phyloP scores from a whole-genome alignment of 2,797 vertebrate genomes.

The Scomberomorus guttatus region DNA sequence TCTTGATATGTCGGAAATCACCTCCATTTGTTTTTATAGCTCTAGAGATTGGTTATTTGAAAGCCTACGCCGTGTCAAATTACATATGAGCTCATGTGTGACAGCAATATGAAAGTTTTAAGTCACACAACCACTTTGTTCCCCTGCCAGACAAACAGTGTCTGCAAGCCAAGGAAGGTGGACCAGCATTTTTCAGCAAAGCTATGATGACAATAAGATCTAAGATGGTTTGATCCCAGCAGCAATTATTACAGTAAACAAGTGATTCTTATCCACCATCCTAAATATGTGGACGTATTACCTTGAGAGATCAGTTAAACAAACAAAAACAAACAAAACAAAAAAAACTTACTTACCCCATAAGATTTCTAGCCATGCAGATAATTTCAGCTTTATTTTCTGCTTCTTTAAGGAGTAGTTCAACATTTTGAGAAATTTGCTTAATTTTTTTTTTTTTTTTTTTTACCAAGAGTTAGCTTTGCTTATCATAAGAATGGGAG shows the following conservation, averaged over 20 bases:
- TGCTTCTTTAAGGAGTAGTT: too few relatives aligned
- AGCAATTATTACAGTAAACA: background rate
- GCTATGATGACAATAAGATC: background rate
- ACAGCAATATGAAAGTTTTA: conserved; percentile 7
- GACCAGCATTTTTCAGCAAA: background rate
- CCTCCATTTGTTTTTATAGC: conserved; percentile 70
- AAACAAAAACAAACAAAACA: too few relatives aligned
- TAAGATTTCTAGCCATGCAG: too few relatives aligned
- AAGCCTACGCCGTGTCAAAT: conserved; percentile 41
- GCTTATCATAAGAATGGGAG: too few relatives aligned
- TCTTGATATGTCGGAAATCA: conserved; percentile 72
- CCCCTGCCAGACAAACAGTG: conserved; percentile 16
- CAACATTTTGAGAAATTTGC: too few relatives aligned
- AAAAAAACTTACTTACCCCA: too few relatives aligned
- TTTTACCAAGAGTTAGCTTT: too few relatives aligned
- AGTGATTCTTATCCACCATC: too few relatives aligned
- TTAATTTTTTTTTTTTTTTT: too few relatives aligned
- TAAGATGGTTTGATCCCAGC: background rate
- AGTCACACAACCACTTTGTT: conserved; percentile 20
- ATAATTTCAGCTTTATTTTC: too few relatives aligned
- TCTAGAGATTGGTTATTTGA: conserved; percentile 50
- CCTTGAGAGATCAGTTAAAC: too few relatives aligned
- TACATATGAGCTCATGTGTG: conserved; percentile 54
- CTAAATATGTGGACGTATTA: too few relatives aligned
- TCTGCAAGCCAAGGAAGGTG: background rate